Evolutionary conservation across 2,888 invertebrate genomes (phyloP).

Genomic region (Gastrophysa polygoni): DNA sequence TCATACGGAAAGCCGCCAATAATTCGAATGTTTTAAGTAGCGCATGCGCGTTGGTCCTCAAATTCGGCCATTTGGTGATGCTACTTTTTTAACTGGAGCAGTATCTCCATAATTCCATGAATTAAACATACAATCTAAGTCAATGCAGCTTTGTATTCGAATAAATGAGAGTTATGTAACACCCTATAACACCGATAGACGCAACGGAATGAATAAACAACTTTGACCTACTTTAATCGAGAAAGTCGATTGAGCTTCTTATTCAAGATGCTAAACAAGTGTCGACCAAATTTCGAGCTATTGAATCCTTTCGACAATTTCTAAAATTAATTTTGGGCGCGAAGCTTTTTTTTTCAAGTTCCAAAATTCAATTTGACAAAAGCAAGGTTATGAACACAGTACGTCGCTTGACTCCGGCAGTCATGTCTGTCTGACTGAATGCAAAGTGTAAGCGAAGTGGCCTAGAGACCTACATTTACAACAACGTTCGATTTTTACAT

Average conservation of each 20-base stretch:
- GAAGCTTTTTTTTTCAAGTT: constrained; percentile 11
- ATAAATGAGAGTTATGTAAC: constrained; percentile 44
- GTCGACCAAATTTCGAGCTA: background rate
- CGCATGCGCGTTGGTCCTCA: constrained; percentile 34
- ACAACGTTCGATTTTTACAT: constrained; percentile 68
- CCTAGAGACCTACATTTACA: constrained; percentile 88
- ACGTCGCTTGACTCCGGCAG: constrained; percentile 71
- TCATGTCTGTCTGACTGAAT: constrained; percentile 76
- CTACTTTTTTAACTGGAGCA: constrained; percentile 28
- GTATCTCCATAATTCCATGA: constrained; percentile 32
- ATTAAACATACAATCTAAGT: constrained; percentile 36
- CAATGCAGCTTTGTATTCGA: constrained; percentile 39
- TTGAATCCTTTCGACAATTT: constrained; percentile 21
- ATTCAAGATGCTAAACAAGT: constrained; percentile 3
- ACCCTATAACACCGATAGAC: constrained; percentile 45
- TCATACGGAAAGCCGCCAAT: no score
- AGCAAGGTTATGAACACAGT: constrained; percentile 63
- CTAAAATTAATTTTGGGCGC: constrained; percentile 2
- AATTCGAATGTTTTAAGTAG: constrained; percentile 31
- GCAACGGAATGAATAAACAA: constrained; percentile 47
- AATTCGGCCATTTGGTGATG: constrained; percentile 4
- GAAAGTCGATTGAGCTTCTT: constrained; percentile 46
- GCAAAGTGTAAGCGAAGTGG: constrained; percentile 86
- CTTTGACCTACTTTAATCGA: constrained; percentile 52
- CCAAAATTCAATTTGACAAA: constrained; percentile 42